Conservation (phyloP, 2,797 vertebrate species). For the Spondyliosoma cantharus region DNA sequence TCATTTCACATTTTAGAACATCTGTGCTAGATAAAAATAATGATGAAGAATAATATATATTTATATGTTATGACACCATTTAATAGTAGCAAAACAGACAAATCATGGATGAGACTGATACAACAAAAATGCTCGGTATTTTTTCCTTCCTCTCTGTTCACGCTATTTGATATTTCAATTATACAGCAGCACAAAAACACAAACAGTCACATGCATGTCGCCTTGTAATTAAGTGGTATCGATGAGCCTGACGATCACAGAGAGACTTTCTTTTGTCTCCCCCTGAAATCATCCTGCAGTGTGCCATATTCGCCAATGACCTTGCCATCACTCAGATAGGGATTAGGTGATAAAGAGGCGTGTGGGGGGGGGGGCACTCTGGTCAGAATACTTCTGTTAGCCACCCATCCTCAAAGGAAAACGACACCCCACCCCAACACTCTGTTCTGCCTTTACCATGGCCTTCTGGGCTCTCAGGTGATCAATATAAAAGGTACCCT, state of each 20-base stretch:
- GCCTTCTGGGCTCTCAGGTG: slow-evolving; percentile 57
- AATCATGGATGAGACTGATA: not conserved
- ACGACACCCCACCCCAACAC: slow-evolving; percentile 38
- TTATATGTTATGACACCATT: not conserved
- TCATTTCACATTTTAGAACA: not conserved
- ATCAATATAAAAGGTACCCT: slow-evolving; percentile 73
- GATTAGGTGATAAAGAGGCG: slow-evolving; percentile 59
- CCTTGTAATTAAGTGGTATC: slow-evolving; percentile 62
- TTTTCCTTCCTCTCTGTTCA: not conserved
- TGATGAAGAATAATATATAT: not conserved
- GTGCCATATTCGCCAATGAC: slow-evolving; percentile 49
- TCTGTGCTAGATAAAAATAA: not conserved
- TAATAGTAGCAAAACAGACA: not conserved
- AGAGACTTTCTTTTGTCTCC: slow-evolving; percentile 31
- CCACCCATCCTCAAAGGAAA: slow-evolving; percentile 32
- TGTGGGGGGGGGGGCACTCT: not conserved
- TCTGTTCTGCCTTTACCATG: slow-evolving; percentile 31
- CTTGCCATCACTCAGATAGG: slow-evolving; percentile 56
- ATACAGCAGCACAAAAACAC: not conserved
- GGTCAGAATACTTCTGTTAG: slow-evolving; percentile 30
- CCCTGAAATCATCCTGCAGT: not conserved
- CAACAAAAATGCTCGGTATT: not conserved
- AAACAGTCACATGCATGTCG: slow-evolving; percentile 25
- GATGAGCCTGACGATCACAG: slow-evolving; percentile 41
- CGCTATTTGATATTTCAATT: not conserved